These are phyloP conservation scores for Euphonia xanthogaster DNA, from an alignment of 2,797 vertebrate genomes.

Conservation along the genomic window DNA sequence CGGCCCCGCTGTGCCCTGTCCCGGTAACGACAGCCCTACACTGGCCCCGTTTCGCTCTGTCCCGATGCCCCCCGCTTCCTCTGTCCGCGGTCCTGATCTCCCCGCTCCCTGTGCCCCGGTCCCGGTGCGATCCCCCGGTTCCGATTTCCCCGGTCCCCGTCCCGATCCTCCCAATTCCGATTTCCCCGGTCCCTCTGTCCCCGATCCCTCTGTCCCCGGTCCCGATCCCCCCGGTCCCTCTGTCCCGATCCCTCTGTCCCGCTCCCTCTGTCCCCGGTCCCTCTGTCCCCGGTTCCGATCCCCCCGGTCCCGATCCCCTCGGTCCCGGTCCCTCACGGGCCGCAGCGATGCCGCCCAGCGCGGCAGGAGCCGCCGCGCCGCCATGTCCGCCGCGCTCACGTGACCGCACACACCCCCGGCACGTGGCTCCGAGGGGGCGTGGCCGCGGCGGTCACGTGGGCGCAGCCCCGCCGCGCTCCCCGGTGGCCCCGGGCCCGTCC, in stretches of 20 bases:
- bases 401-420: accelerated
- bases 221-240: neutral
- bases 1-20: neutral
- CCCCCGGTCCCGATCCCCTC: no score
- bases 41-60: neutral
- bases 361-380: neutral
- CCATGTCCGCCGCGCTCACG: neutral
- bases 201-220: no score
- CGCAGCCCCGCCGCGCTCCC: no score
- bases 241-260: no score
- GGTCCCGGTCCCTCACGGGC: neutral
- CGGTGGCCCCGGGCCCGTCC: accelerated
- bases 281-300: neutral
- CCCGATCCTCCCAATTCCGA: neutral
- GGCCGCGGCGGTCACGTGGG: accelerated
- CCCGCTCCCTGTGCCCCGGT: no score
- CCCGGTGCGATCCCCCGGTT: neutral
- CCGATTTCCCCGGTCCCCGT: neutral
- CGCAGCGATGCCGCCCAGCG: conserved; percentile 3
- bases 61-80: neutral
- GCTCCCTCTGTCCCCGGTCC: no score
- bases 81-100: no score
- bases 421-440: accelerated
- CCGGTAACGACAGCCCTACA: neutral
- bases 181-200: no score